Conservation (phyloP, 2,888 invertebrate genomes). For the Sinotaia quadrata region DNA sequence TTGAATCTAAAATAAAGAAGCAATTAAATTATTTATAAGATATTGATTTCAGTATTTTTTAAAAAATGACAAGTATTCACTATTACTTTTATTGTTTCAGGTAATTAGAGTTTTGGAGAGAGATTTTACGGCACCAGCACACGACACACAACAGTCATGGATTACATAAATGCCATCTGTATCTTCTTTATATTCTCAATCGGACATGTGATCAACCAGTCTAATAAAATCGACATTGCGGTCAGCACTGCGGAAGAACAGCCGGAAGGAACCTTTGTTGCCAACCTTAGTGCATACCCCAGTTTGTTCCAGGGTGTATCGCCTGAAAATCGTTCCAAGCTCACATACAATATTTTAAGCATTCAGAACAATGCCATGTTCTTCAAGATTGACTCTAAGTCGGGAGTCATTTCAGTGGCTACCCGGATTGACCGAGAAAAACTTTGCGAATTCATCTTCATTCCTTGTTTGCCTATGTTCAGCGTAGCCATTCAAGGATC, state of each 20-base stretch:
- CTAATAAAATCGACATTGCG: slow-evolving; percentile 20
- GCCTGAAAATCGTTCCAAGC: slow-evolving; percentile 43
- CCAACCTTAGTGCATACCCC: slow-evolving; percentile 47
- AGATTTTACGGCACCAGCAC: neutral
- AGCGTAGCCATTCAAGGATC: slow-evolving; percentile 53
- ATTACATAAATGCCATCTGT: neutral
- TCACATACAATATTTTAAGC: slow-evolving; percentile 52
- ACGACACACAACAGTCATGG: neutral
- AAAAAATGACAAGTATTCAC: no score
- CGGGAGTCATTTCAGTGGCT: slow-evolving; percentile 40
- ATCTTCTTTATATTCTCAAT: neutral
- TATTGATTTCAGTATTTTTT: no score
- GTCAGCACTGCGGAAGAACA: slow-evolving; percentile 43
- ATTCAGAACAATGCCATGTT: slow-evolving; percentile 48
- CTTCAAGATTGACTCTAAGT: slow-evolving; percentile 46
- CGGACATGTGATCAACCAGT: neutral
- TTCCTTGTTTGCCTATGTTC: slow-evolving; percentile 43
- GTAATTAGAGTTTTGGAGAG: no score
- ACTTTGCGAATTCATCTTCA: slow-evolving; percentile 25
- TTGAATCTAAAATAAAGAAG: no score
- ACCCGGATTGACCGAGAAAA: slow-evolving; percentile 32
- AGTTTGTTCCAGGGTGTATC: slow-evolving; percentile 44
- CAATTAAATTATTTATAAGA: no score
- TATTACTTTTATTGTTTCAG: no score
- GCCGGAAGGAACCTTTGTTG: slow-evolving; percentile 41